Evolutionary conservation across 1,140 invertebrate species (phyloP), one percentile per base, ranked within the genome.

Genomic region (Papilio machaon): DNA sequence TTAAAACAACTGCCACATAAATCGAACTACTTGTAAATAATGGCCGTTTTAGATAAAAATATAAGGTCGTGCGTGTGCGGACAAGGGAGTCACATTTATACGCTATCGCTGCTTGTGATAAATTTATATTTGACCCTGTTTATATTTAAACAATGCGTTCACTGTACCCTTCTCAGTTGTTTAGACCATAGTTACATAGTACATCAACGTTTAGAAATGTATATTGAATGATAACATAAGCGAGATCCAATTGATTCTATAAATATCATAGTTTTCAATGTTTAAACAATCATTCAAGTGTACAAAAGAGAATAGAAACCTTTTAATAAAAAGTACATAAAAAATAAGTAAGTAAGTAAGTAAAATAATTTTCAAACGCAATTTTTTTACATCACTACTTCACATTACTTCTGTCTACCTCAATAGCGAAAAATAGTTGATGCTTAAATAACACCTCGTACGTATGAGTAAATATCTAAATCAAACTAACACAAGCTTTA

Each of bases 81-180:
- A 76, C 74, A 76, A 76, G 9, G 74, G 19, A 52, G 43, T 76
- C 23, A 76, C 74, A 76, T 76, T 54, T 54, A 76, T 52, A 30
- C 74, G 74, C 74, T 76, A 76, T 76, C 74, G 74, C 47, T 76
- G 13, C 9, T 23, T 52, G 49, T 76, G 74, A 76, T 76, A 76
- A 67, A 52, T 76, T 54, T 76, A 52, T 76, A 76, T 76, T 76
- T 76, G 74, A 76, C 74, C 74, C 74, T 76, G 74, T 76, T 76
- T 76, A 76, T 76, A 76, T 54, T 54, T 52, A 76, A 76, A 76
- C 74, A 76, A 76, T 52, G 19, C 74, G 46, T 23, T 76, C 74
- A 54, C 19, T 76, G 74, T 76, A 17, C 74, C 64, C 64, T 70
- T 70, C 11, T 64, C 13, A 5, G 64, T 35, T 70, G 30, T 70